A percentile compares a stretch with the other conserved stretches of the same genome.
Conservation (phyloP, 53 echinoderm and acorn worm genomes). For the Patiria pectinifera region DNA sequence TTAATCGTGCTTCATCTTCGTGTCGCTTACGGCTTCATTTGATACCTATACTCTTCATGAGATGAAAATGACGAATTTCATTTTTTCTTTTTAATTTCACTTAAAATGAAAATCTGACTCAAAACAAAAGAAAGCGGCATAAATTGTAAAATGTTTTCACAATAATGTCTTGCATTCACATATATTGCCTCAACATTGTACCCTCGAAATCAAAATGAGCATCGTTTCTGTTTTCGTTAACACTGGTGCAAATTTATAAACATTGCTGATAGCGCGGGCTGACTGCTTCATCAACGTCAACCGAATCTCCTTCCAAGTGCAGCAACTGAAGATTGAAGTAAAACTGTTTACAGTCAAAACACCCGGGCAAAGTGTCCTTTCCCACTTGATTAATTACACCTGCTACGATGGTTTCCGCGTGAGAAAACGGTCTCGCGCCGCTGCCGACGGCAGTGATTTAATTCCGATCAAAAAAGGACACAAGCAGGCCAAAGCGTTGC, state of each 20-base stretch:
- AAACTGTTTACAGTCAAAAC: background rate
- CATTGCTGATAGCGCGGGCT: background rate
- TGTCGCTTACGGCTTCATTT: too few relatives aligned
- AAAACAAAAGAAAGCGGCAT: too few relatives aligned
- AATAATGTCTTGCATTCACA: too few relatives aligned
- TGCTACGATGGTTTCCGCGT: background rate
- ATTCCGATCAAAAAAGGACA: slow-evolving; percentile 32
- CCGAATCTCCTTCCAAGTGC: background rate
- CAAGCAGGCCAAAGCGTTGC: background rate
- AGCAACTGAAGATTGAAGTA: background rate
- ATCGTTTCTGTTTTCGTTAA: background rate
- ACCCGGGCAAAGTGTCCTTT: background rate
- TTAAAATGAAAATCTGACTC: too few relatives aligned
- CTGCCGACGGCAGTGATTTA: slow-evolving; percentile 3
- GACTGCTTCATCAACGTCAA: background rate
- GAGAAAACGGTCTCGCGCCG: background rate
- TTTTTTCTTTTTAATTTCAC: too few relatives aligned
- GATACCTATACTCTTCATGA: too few relatives aligned
- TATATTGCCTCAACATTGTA: background rate
- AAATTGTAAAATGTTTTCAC: too few relatives aligned
- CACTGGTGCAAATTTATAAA: slow-evolving; percentile 11
- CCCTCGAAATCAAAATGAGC: background rate
- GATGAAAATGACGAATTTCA: too few relatives aligned
- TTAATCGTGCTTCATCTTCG: too few relatives aligned
- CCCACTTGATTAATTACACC: background rate